These are phyloP conservation scores for Diaphora mendica DNA, from an alignment of 2,888 invertebrate species.

Conservation along the genomic window DNA sequence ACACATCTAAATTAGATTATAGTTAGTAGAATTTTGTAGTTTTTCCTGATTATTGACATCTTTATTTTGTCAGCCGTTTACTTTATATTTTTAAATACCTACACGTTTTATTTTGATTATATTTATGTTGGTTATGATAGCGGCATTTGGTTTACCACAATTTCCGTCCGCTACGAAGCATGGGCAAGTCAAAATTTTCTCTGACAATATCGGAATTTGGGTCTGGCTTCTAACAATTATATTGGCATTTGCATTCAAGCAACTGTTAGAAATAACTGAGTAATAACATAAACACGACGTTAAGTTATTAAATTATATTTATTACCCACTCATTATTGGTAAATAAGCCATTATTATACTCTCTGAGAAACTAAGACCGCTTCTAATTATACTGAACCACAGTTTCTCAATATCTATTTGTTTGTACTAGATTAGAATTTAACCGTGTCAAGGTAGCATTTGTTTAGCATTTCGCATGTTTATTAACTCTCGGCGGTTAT, in stretches of 20 bases:
- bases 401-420: constrained; percentile 13
- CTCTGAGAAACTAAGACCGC: neutral
- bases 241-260: no score
- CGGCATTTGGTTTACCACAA: neutral
- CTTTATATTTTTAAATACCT: no score
- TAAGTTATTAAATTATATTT: neutral
- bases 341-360: neutral
- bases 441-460: constrained; percentile 18
- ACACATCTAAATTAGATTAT: neutral
- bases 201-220: no score
- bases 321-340: neutral
- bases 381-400: constrained; percentile 10
- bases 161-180: neutral
- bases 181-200: neutral
- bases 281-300: no score
- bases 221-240: no score
- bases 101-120: neutral
- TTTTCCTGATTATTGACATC: neutral
- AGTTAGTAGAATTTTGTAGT: neutral
- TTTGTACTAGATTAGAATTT: constrained; percentile 4
- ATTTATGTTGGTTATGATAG: neutral
- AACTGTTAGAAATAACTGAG: no score
- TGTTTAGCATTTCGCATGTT: constrained; percentile 22
- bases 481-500: constrained; percentile 1
- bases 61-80: no score